A percentile compares a stretch with the other conserved stretches of the same genome.
Evolutionary conservation across 2,113 vertebrate species (phyloP).

Genomic region (Procapra przewalskii): DNA sequence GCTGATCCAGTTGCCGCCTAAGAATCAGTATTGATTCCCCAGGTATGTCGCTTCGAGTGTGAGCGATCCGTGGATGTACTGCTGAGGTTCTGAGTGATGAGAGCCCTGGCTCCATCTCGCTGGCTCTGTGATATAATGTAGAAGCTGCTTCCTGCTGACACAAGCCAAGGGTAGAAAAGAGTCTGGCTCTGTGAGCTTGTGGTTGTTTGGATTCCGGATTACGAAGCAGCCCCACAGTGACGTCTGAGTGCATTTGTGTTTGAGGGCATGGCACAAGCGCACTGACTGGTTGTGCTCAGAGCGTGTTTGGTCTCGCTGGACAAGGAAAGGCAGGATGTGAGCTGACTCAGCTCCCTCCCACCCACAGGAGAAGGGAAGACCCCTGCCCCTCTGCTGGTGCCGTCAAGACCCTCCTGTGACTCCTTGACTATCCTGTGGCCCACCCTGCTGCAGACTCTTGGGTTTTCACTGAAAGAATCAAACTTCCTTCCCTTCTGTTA

Average conservation of each 20-base stretch:
- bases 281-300: not conserved
- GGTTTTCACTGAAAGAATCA: not conserved
- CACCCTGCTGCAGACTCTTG: not conserved
- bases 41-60: not conserved
- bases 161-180: not conserved
- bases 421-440: not conserved
- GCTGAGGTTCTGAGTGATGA: not conserved
- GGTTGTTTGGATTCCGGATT: not conserved
- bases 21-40: not conserved
- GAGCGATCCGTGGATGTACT: not conserved
- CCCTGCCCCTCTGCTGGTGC: not conserved
- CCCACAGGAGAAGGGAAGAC: not conserved
- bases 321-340: not conserved
- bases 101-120: not conserved
- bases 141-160: not conserved
- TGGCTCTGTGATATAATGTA: not conserved
- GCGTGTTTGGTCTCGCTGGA: not conserved
- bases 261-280: not conserved
- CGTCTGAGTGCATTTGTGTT: not conserved
- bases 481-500: not conserved
- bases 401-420: not conserved
- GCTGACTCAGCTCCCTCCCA: not conserved
- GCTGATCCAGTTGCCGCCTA: not conserved
- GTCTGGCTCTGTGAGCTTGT: no score
- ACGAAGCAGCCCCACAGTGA: not conserved